Base-by-base conservation (phyloP, 2,113 vertebrate species). In the Datnioides undecimradiatus region DNA sequence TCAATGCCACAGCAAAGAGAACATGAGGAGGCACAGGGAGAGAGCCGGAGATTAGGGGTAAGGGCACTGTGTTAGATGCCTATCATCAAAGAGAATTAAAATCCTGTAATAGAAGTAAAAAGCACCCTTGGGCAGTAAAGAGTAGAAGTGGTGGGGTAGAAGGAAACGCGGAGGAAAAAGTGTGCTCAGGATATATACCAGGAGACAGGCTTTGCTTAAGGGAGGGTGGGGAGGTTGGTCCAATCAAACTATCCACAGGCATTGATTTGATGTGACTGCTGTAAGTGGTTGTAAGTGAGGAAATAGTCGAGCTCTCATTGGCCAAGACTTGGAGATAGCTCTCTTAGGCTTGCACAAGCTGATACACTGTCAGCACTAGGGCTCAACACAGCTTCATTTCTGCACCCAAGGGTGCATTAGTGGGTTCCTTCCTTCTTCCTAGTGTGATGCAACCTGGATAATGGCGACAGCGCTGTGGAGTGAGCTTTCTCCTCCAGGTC, bases 11-110 rank as follows among this genome's bases (percentile, higher is more conserved):
- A 23, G 80, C 63, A 52, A 66, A 76, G 63, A 64, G 75, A 83
- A 73, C 38, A 63, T 21, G 38, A 77, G 67, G 62, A 59, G 58
- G 27, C 12, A 79, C 65, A 49, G n/a, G 43, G 48, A 67, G 55
- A 46, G 52, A 63, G n/a, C n/a, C n/a, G n/a, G 34, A 57, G 67
- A 87, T 72, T 76, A 52, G 54, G 76, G 82, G 74, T 85, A 87
- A 80, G 79, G 75, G 76, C 75, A 76, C 34, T 25, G 51, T 84
- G 77, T 86, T 90, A 68, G 80, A 87, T 88, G 80, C 76, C 76
- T 76, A 86, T 92, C 86, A 91, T 90, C 70, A 87, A 90, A 92
- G 83, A 83, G 79, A 90, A 88, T 90, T 90, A 73, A 85, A 85
- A 83, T 91, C 73, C 64, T 82, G 62, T 88, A 90, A 90, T 89